Evolutionary conservation across 2,888 invertebrate species (phyloP).

Genomic region (Hoplodrina ambigua): DNA sequence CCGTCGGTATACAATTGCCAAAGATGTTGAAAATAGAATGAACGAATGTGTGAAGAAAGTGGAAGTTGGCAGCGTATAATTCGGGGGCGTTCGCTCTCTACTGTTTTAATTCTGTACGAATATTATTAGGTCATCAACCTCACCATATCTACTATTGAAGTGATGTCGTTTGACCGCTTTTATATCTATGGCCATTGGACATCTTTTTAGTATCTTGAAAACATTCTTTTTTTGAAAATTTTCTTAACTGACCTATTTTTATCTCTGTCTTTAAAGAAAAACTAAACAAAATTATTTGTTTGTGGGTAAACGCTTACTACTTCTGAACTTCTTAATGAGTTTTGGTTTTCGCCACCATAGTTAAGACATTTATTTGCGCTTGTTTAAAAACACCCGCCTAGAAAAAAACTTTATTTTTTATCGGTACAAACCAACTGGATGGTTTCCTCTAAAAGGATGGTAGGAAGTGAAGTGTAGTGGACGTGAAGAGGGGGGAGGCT

Average conservation of each 20-base stretch:
- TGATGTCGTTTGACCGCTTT: slow-evolving; percentile 13
- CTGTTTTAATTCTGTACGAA: slow-evolving; percentile 3
- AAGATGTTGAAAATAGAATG: background rate
- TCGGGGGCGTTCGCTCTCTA: slow-evolving; percentile 26
- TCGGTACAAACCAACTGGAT: too few species aligned
- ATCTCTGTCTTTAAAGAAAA: too few species aligned
- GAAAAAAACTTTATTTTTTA: too few species aligned
- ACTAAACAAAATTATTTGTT: background rate
- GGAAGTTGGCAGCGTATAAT: slow-evolving; percentile 39
- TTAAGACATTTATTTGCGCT: background rate
- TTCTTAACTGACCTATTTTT: background rate
- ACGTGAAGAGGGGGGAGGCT: too few species aligned
- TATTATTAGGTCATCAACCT: slow-evolving; percentile 58
- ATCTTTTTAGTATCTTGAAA: background rate
- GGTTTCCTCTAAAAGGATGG: too few species aligned
- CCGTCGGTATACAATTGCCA: background rate
- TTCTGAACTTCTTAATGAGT: background rate
- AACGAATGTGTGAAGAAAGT: background rate
- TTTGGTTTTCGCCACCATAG: background rate
- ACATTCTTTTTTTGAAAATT: background rate
- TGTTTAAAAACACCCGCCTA: too few species aligned
- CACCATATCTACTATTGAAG: slow-evolving; percentile 7
- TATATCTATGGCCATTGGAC: background rate
- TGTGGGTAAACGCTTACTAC: background rate
- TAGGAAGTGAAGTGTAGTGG: too few species aligned